phyloP scores from a whole-genome alignment of 1,140 invertebrate species.

The Andricus grossulariae region DNA sequence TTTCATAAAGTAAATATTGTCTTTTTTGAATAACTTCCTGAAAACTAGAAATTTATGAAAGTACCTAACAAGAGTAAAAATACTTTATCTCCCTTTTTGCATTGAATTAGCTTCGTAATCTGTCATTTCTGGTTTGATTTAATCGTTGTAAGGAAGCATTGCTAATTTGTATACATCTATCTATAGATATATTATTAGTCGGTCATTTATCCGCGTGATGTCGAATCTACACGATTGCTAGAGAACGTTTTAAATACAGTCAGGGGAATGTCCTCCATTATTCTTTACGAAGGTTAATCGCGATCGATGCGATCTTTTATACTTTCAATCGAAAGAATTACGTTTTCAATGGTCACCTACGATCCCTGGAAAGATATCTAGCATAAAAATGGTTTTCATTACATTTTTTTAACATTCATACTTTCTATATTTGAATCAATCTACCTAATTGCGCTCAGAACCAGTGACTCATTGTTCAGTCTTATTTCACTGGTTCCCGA shows the following conservation, averaged over 20 bases:
- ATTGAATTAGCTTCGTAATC: neutral
- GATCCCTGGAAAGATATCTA: slow-evolving; percentile 5
- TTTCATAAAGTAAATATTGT: no score
- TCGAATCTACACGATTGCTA: slow-evolving; percentile 4
- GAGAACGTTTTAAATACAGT: slow-evolving; percentile 23
- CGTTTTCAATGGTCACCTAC: slow-evolving; percentile 10
- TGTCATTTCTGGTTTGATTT: neutral
- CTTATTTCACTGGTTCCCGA: no score
- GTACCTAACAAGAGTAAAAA: neutral
- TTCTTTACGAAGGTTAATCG: slow-evolving; percentile 28
- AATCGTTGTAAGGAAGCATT: neutral
- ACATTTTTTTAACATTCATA: neutral
- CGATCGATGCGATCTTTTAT: slow-evolving; percentile 20
- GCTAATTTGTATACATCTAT: slow-evolving; percentile 1
- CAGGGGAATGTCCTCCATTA: slow-evolving; percentile 31
- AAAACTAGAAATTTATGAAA: no score
- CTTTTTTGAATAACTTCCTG: no score
- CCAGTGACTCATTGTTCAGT: no score
- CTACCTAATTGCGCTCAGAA: no score
- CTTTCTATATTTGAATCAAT: no score
- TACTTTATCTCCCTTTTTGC: neutral
- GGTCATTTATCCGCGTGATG: slow-evolving; percentile 27
- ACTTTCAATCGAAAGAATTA: slow-evolving; percentile 20
- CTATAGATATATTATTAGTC: slow-evolving; percentile 18
- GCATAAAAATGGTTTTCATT: neutral